phyloP scores from a whole-genome alignment of 1,140 invertebrate genomes.

The Brachionus paranguensis region DNA sequence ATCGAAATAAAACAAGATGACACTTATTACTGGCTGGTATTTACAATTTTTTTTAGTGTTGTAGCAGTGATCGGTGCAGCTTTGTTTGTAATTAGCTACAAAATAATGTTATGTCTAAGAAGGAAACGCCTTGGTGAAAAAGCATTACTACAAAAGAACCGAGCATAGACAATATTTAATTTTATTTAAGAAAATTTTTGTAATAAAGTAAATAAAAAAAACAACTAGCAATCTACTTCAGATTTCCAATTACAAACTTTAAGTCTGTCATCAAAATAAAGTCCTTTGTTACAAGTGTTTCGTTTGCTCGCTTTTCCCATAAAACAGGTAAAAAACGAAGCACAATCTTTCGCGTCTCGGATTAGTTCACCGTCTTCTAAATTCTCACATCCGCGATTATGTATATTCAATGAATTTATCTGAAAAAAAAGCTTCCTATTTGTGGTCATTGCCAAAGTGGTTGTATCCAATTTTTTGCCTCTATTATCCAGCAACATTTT shows the following conservation, averaged over 20 bases:
- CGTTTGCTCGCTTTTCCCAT: constrained; percentile 23
- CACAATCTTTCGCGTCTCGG: constrained; percentile 16
- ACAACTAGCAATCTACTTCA: constrained; percentile 12
- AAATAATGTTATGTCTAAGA: constrained; percentile 27
- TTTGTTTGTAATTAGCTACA: not conserved
- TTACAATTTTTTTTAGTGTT: constrained; percentile 22
- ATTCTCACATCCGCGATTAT: not conserved
- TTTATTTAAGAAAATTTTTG: not conserved
- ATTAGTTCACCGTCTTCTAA: constrained; percentile 36
- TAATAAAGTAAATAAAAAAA: not conserved
- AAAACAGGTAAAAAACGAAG: constrained; percentile 29
- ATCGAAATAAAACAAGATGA: not conserved
- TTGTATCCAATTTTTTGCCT: not conserved
- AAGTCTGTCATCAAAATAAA: constrained; percentile 15
- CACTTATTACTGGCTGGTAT: constrained; percentile 10
- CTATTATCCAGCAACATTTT: not conserved
- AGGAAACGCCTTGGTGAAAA: not conserved
- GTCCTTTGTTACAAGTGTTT: constrained; percentile 10
- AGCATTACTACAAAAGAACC: not conserved
- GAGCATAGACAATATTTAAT: not conserved
- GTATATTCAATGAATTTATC: not conserved
- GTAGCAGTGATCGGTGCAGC: not conserved
- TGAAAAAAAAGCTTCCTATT: not conserved
- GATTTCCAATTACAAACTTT: constrained; percentile 39
- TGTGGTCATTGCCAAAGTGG: not conserved